Percentiles rank a stretch among this genome's conserved stretches.
phyloP scores from a whole-genome alignment of 2,113 vertebrate genomes.

The Hyla sarda region DNA sequence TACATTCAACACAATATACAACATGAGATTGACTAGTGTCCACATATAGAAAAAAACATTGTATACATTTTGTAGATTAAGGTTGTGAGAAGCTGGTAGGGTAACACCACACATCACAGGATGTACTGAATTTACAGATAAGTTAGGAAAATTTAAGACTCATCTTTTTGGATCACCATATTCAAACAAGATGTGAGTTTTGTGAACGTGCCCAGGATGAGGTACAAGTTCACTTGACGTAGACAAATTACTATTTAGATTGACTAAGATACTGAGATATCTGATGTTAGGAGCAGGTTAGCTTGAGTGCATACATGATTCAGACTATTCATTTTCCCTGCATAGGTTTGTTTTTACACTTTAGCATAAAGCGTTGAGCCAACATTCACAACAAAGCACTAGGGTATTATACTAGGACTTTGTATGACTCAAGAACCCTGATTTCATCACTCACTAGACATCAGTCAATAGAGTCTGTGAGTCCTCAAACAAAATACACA shows the following conservation, averaged over 20 bases:
- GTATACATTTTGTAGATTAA: too few relatives aligned
- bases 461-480: background rate
- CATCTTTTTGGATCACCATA: background rate
- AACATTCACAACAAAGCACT: background rate
- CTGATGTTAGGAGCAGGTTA: background rate
- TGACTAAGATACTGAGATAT: background rate
- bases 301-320: background rate
- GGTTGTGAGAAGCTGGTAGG: too few relatives aligned
- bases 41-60: too few relatives aligned
- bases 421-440: background rate
- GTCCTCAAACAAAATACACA: background rate
- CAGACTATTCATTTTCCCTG: background rate
- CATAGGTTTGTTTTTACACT: background rate
- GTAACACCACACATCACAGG: too few relatives aligned
- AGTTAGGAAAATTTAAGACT: too few relatives aligned
- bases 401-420: background rate
- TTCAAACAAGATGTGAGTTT: background rate
- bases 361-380: background rate
- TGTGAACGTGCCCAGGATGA: background rate
- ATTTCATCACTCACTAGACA: background rate
- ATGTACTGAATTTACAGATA: too few relatives aligned
- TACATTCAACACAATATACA: too few relatives aligned
- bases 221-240: background rate
- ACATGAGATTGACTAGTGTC: too few relatives aligned
- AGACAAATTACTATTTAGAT: background rate